A percentile compares a stretch with the other conserved stretches of the same genome.
phyloP scores from a whole-genome alignment of 37 sponge, comb jelly and placozoan species.

The Amphimedon queenslandica region DNA sequence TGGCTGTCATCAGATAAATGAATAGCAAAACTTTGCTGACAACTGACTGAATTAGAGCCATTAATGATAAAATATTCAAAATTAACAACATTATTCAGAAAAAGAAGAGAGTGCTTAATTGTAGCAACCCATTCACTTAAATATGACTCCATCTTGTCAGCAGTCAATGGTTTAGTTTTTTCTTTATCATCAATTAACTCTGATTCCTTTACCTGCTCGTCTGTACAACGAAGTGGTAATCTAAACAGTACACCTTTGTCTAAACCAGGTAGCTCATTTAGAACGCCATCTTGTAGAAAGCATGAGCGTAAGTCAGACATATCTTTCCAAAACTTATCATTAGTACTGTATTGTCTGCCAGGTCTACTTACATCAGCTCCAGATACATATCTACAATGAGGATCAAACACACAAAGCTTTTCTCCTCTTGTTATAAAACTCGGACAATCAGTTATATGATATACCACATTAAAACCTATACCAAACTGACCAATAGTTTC shows the following conservation, averaged over 20 bases:
- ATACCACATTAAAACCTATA: too few species aligned
- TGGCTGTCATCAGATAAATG: too few species aligned
- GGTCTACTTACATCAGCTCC: conserved; percentile 20
- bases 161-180: too few species aligned
- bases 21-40: too few species aligned
- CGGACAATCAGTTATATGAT: conserved; percentile 88
- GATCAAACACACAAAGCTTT: conserved; percentile 58
- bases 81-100: conserved; percentile 47
- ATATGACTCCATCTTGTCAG: background rate
- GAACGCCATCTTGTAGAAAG: conserved; percentile 4
- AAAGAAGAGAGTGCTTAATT: conserved; percentile 49
- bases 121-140: conserved; percentile 39
- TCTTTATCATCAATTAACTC: too few species aligned
- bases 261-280: too few species aligned
- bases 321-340: conserved; percentile 30
- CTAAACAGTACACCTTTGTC: conserved; percentile 72
- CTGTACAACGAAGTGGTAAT: conserved; percentile 62
- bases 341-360: conserved; percentile 36
- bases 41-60: too few species aligned
- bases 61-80: conserved; percentile 40
- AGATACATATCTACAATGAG: too few species aligned
- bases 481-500: too few species aligned
- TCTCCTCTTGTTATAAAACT: too few species aligned
- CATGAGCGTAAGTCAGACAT: conserved; percentile 42
- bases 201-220: too few species aligned